Base-by-base conservation (phyloP, 23 tunicate species). In the Pegea sp. region DNA sequence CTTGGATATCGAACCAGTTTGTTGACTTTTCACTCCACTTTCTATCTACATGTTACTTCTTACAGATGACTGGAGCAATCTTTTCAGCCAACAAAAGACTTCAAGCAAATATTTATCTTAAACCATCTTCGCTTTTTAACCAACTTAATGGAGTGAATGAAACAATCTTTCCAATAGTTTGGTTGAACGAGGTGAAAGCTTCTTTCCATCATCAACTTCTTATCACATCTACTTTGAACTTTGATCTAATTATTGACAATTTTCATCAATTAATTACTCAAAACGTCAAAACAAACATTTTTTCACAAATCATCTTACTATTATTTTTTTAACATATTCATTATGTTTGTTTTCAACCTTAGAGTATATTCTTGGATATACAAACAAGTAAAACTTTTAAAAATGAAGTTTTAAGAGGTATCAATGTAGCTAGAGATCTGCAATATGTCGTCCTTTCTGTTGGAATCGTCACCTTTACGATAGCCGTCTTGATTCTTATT, bases 1-100 rank as follows among this genome's bases (percentile, higher is more conserved):
- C 33, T 52, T 84, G 1, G 84, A 73, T 33, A 58, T 84, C 57
- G 95, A 84, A 57, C 95, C 95, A n/a, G 56, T 52, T 18, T 50
- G 71, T 26, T 3, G 38, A 8, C 16, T 38, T 38, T 38, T 8
- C 16, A 8, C 13, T 16, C 16, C 16, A 38, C 16, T 38, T 38
- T 38, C 13, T 38, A 8, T 38, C 11, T 38, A 8, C 16, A 38
- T 38, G 46, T 38, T 11, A 38, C 16, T 38, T 52, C 34, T 3
- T 4, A 24, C 32, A 64, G 56, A 58, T 74, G 61, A 26, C 56
- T 6, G 84, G 84, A 1, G 84, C 72, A 13, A 72, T 74, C 18
- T 74, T 74, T 67, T 18, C 34, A 1, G 84, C 84, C 3, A 59
- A 28, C 63, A 74, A 74, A 42, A 28, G 84, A 50, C 27, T 74